These are phyloP conservation scores for Dromas ardeola DNA, from an alignment of 2,113 vertebrate genomes.

Conservation along the genomic window DNA sequence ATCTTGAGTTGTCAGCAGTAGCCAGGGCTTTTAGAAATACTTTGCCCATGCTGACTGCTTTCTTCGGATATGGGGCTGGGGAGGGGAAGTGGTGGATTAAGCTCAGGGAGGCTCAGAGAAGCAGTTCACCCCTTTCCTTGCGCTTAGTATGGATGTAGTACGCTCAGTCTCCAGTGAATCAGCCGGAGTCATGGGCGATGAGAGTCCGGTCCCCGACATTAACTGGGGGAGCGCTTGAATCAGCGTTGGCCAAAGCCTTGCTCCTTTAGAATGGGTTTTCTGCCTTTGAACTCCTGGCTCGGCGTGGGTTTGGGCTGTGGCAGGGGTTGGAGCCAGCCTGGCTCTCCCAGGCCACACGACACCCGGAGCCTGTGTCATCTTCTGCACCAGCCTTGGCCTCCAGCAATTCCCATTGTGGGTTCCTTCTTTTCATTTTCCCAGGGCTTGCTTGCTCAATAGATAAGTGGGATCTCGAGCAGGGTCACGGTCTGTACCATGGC, in stretches of 20 bases:
- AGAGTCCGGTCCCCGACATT: not conserved
- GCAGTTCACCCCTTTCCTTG: not conserved
- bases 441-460: not conserved
- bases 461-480: not conserved
- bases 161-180: rapidly evolving
- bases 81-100: not conserved
- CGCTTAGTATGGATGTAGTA: not conserved
- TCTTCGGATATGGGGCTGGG: not conserved
- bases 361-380: not conserved
- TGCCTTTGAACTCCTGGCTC: slow-evolving; percentile 14
- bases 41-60: not conserved
- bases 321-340: slow-evolving; percentile 7
- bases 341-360: not conserved
- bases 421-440: slow-evolving; percentile 19
- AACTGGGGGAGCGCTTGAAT: not conserved
- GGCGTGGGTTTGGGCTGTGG: not conserved
- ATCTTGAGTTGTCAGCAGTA: not conserved
- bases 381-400: not conserved
- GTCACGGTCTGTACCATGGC: not conserved
- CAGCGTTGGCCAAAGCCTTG: not conserved
- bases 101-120: not conserved
- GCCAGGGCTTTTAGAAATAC: not conserved
- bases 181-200: rapidly evolving
- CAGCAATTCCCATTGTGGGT: not conserved
- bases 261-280: not conserved